Evolutionary conservation across 1,140 invertebrate species (phyloP).

Genomic region (Lithobius niger): DNA sequence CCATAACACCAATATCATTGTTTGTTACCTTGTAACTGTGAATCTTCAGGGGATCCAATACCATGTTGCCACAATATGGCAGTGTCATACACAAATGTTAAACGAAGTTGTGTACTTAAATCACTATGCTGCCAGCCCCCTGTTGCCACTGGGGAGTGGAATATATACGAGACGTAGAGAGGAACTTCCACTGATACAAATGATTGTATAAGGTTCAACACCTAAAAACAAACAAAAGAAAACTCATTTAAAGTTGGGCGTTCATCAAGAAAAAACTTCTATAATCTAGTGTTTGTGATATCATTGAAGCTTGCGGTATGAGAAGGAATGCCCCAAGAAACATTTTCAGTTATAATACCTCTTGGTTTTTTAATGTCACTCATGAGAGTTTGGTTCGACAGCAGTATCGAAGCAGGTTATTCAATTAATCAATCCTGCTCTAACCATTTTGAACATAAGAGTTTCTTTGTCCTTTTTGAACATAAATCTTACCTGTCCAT

Average conservation of each 20-base stretch:
- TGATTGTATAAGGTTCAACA: constrained; percentile 28
- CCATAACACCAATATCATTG: too few species aligned
- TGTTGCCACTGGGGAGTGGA: constrained; percentile 26
- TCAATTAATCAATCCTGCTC: too few species aligned
- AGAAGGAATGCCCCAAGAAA: too few species aligned
- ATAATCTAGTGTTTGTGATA: too few species aligned
- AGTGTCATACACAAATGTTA: constrained; percentile 35
- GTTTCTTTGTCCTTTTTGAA: not conserved
- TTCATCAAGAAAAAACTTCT: not conserved
- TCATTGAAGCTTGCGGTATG: too few species aligned
- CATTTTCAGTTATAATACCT: too few species aligned
- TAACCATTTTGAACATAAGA: too few species aligned
- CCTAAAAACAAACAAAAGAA: constrained; percentile 20
- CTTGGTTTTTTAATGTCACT: too few species aligned
- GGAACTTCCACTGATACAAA: constrained; percentile 30
- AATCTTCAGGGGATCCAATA: constrained; percentile 23
- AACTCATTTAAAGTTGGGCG: not conserved
- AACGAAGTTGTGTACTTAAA: constrained; percentile 25
- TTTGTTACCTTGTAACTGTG: constrained; percentile 27
- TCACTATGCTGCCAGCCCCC: constrained; percentile 32
- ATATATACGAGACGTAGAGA: constrained; percentile 33
- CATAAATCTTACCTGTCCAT: constrained; percentile 31
- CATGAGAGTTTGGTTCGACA: too few species aligned
- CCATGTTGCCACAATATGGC: constrained; percentile 33
- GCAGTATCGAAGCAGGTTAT: too few species aligned